These are phyloP conservation scores for Oryctes rhinoceros DNA, from an alignment of 1,140 invertebrate species.

Conservation along the genomic window DNA sequence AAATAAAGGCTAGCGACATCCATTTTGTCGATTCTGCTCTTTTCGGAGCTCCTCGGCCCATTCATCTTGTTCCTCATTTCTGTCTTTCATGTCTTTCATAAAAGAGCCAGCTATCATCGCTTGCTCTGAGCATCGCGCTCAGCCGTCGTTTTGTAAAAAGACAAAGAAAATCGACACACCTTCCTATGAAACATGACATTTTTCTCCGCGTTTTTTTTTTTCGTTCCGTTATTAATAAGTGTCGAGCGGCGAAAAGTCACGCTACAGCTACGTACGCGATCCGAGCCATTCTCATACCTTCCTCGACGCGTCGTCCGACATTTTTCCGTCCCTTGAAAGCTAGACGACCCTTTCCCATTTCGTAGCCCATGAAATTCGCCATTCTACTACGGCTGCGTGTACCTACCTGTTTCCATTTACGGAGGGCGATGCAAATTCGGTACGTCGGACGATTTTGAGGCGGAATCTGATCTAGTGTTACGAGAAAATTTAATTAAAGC, in stretches of 20 bases:
- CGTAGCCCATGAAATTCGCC: slow-evolving; percentile 28
- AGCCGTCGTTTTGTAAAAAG: neutral
- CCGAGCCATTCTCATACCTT: slow-evolving; percentile 7
- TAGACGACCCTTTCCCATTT: slow-evolving; percentile 21
- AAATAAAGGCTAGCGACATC: no score
- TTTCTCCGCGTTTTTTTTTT: slow-evolving; percentile 1
- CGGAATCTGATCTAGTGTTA: neutral
- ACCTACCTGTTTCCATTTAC: slow-evolving; percentile 3
- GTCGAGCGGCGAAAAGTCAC: slow-evolving; percentile 29
- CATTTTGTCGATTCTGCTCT: no score
- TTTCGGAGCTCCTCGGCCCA: no score
- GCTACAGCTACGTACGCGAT: slow-evolving; percentile 14
- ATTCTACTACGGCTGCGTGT: neutral
- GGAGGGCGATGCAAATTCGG: neutral
- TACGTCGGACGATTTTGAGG: neutral
- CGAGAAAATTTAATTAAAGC: slow-evolving; percentile 1
- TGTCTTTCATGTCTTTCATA: no score
- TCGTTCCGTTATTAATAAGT: slow-evolving; percentile 25
- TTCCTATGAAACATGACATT: slow-evolving; percentile 30
- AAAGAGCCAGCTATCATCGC: neutral
- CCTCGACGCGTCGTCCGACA: neutral
- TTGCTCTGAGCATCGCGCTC: neutral
- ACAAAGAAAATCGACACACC: neutral
- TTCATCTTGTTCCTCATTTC: no score
- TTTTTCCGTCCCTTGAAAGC: neutral